Conservation (phyloP, 2,797 vertebrate species). For the Acrocephalus scirpaceus region DNA sequence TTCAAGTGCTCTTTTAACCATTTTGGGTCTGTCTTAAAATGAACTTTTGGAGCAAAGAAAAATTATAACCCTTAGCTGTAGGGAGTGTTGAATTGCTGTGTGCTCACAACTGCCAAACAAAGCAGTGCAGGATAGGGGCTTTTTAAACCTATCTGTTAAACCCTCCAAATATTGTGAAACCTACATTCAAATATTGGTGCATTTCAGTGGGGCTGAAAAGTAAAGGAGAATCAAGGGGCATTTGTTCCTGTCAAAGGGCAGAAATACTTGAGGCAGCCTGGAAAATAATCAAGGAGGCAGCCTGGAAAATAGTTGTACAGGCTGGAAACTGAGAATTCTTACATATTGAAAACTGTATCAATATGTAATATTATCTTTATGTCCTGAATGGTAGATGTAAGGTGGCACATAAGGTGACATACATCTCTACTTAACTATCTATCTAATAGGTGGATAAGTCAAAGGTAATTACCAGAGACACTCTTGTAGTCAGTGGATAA, state of each 20-base stretch:
- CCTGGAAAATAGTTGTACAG: background rate
- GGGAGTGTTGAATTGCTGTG: background rate
- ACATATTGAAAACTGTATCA: background rate
- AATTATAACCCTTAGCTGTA: background rate
- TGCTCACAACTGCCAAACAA: background rate
- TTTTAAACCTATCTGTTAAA: background rate
- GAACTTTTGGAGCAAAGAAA: slow-evolving; percentile 10
- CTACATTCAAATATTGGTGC: background rate
- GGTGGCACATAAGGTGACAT: background rate
- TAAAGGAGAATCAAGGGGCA: background rate
- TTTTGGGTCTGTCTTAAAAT: slow-evolving; percentile 18
- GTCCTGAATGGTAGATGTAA: background rate
- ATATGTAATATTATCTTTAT: background rate
- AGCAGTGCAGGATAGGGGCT: background rate
- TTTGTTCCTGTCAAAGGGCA: background rate
- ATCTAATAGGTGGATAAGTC: background rate
- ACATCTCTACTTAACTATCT: background rate
- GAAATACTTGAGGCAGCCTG: background rate
- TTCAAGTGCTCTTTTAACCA: background rate
- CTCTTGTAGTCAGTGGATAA: background rate
- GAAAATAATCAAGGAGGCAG: background rate
- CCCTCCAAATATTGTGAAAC: background rate
- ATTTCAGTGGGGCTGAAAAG: background rate
- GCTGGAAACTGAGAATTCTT: background rate
- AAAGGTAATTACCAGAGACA: background rate